A percentile compares a stretch with the other conserved stretches of the same genome.
Evolutionary conservation across 1,140 invertebrate species (phyloP).

Genomic region (Cecropterus lyciades): DNA sequence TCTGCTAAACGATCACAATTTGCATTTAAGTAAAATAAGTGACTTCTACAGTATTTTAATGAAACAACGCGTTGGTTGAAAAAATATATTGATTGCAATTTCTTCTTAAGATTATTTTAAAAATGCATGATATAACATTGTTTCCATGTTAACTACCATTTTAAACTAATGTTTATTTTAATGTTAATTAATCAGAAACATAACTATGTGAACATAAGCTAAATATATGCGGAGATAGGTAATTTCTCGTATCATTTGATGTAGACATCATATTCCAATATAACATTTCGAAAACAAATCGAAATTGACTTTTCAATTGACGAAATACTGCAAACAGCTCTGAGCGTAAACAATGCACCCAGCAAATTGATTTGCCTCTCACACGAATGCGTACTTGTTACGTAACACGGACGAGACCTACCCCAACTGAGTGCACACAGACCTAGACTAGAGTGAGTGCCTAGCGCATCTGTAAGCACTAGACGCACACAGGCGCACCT

Average conservation of each 20-base stretch:
- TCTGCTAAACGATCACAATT: too few relatives aligned
- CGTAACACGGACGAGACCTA: conserved; percentile 32
- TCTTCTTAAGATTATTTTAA: too few relatives aligned
- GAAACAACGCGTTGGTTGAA: too few relatives aligned
- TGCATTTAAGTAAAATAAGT: too few relatives aligned
- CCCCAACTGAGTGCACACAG: conserved; percentile 39
- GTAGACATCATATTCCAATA: not conserved
- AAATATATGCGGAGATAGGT: too few relatives aligned
- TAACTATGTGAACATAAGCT: too few relatives aligned
- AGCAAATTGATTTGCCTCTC: conserved; percentile 35
- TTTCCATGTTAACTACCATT: too few relatives aligned
- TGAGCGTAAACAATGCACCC: conserved; percentile 35
- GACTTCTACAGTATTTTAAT: too few relatives aligned
- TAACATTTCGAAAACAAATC: conserved; percentile 7
- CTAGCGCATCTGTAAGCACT: conserved; percentile 51
- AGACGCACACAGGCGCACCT: conserved; percentile 49
- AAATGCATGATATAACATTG: too few relatives aligned
- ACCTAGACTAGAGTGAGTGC: conserved; percentile 45
- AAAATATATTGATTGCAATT: too few relatives aligned
- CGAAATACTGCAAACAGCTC: conserved; percentile 27
- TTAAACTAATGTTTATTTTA: too few relatives aligned
- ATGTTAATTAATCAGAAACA: too few relatives aligned
- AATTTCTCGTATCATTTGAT: not conserved
- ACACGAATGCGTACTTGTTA: conserved; percentile 31
- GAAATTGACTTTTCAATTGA: conserved; percentile 25